Conservation (phyloP, 2,888 invertebrate genomes). For the Athalia cordata region DNA sequence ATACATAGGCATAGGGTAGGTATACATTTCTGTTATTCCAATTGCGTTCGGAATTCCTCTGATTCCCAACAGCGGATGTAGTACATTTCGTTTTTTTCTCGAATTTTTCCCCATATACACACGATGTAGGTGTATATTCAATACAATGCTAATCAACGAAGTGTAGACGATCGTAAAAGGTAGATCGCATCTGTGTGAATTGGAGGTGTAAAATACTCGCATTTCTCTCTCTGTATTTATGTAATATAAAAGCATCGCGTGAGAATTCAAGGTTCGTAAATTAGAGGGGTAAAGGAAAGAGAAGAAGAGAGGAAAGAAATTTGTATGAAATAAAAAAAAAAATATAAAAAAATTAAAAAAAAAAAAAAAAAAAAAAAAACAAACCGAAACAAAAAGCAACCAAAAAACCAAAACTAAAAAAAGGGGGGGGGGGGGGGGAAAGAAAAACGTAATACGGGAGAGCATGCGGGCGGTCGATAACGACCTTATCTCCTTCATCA, state of each 20-base stretch:
- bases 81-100: not conserved
- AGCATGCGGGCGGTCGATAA: slow-evolving; percentile 29
- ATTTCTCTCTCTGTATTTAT: not conserved
- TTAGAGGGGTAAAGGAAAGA: slow-evolving; percentile 8
- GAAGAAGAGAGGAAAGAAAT: not conserved
- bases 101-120: not conserved
- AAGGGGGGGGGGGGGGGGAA: too few relatives aligned
- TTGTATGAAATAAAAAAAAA: not conserved
- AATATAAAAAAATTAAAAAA: not conserved
- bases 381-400: not conserved
- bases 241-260: slow-evolving; percentile 16
- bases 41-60: not conserved
- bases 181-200: slow-evolving; percentile 15
- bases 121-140: not conserved
- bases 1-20: too few relatives aligned
- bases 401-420: not conserved
- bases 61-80: too few relatives aligned
- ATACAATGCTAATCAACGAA: slow-evolving; percentile 12
- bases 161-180: slow-evolving; percentile 11
- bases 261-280: slow-evolving; percentile 31
- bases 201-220: not conserved
- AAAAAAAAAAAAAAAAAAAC: not conserved
- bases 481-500: slow-evolving; percentile 33
- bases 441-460: not conserved
- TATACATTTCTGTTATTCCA: too few relatives aligned